Percentiles rank a stretch among this genome's conserved stretches.
Evolutionary conservation across 1,140 invertebrate genomes (phyloP).

Genomic region (Amyelois transitella): DNA sequence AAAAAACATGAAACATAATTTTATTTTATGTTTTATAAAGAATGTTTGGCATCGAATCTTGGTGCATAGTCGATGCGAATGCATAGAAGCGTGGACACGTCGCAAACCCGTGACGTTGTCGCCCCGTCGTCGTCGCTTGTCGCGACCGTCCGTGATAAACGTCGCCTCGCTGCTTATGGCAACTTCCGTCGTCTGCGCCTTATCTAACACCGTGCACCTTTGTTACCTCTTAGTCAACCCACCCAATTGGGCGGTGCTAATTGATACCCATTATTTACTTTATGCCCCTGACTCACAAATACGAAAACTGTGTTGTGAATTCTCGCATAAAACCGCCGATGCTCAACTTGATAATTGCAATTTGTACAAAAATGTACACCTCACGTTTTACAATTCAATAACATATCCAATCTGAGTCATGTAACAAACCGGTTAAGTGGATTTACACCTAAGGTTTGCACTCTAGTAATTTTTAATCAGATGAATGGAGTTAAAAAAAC

Average conservation of each 20-base stretch:
- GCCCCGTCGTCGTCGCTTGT: background rate
- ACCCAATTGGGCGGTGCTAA: slow-evolving; percentile 35
- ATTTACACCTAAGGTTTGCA: too few relatives aligned
- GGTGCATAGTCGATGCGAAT: background rate
- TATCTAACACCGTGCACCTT: slow-evolving; percentile 44
- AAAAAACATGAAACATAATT: too few relatives aligned
- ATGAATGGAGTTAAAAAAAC: background rate
- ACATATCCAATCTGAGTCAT: background rate
- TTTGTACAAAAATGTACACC: background rate
- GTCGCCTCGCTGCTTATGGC: slow-evolving; percentile 30
- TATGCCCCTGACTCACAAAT: slow-evolving; percentile 11
- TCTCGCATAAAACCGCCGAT: background rate
- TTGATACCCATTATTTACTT: slow-evolving; percentile 42
- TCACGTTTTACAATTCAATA: background rate
- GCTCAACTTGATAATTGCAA: background rate
- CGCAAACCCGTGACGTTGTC: too few relatives aligned
- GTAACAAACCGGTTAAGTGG: background rate
- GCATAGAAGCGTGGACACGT: too few relatives aligned
- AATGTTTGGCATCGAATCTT: slow-evolving; percentile 1
- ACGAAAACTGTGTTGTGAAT: slow-evolving; percentile 2
- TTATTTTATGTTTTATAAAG: too few relatives aligned
- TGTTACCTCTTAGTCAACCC: slow-evolving; percentile 43
- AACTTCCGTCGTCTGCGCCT: slow-evolving; percentile 45
- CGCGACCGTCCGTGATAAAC: slow-evolving; percentile 4
- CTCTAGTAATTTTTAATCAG: background rate